A percentile compares a stretch with the other conserved stretches of the same genome.
Evolutionary conservation across 2,113 vertebrate genomes (phyloP).

Genomic region (Eulemur rufifrons): DNA sequence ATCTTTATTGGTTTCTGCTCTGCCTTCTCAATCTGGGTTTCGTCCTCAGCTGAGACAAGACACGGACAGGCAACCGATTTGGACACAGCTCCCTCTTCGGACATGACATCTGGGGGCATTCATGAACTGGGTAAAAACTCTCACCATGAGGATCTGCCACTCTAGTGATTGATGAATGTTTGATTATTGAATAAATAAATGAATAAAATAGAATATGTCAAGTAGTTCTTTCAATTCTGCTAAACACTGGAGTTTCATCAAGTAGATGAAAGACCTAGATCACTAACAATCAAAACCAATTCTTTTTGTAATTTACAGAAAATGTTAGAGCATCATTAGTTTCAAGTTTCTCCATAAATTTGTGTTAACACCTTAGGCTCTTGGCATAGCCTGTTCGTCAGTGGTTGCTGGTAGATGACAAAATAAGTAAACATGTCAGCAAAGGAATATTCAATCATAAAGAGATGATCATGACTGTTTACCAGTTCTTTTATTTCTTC

Average conservation of each 20-base stretch:
- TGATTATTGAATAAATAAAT: neutral
- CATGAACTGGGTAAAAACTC: neutral
- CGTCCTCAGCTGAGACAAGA: neutral
- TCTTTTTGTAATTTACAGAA: neutral
- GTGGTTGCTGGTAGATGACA: neutral
- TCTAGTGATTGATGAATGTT: neutral
- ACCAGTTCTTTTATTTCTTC: neutral
- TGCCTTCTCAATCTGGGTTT: neutral
- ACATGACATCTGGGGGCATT: accelerated
- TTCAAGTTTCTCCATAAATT: neutral
- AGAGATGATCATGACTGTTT: neutral
- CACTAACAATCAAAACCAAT: neutral
- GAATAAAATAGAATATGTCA: neutral
- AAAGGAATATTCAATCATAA: neutral
- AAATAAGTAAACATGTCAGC: neutral
- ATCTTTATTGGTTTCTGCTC: neutral
- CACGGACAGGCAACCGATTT: neutral
- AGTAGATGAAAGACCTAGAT: neutral
- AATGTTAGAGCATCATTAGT: neutral
- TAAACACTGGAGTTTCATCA: neutral
- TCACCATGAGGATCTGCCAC: neutral
- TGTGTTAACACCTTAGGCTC: neutral
- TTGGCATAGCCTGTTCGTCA: neutral
- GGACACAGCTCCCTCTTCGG: neutral
- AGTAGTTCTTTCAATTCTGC: neutral